Conservation (phyloP, 2,113 vertebrate genomes). For the Echinops telfairi region DNA sequence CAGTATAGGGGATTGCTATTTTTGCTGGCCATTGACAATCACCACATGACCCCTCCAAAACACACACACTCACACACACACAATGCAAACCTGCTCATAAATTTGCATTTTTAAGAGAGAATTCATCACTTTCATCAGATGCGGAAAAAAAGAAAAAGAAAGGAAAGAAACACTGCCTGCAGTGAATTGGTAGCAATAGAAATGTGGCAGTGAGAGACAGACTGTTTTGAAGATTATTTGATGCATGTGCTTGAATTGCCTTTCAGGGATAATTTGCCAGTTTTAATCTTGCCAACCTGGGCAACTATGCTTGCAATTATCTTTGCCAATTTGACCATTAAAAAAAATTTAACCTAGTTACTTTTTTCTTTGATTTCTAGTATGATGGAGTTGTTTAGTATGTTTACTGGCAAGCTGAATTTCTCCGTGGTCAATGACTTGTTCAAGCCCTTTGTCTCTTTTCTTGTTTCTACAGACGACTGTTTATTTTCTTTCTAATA, state of each 20-base stretch:
- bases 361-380: neutral
- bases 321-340: neutral
- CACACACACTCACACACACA: neutral
- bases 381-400: neutral
- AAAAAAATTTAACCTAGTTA: neutral
- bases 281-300: neutral
- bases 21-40: neutral
- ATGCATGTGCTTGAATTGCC: slow-evolving; percentile 8
- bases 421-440: neutral
- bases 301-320: neutral
- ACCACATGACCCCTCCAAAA: neutral
- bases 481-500: slow-evolving; percentile 22
- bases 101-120: slow-evolving; percentile 41
- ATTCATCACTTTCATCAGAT: slow-evolving; percentile 48
- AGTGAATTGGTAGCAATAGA: slow-evolving; percentile 28
- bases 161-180: neutral
- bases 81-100: neutral
- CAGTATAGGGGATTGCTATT: neutral
- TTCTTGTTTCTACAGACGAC: neutral
- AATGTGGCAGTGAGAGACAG: neutral
- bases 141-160: slow-evolving; percentile 36
- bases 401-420: neutral
- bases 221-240: neutral
- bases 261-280: slow-evolving; percentile 28
- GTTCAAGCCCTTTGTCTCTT: neutral